phyloP scores from a whole-genome alignment of 2,797 vertebrate genomes.

The Dryobates pubescens region DNA sequence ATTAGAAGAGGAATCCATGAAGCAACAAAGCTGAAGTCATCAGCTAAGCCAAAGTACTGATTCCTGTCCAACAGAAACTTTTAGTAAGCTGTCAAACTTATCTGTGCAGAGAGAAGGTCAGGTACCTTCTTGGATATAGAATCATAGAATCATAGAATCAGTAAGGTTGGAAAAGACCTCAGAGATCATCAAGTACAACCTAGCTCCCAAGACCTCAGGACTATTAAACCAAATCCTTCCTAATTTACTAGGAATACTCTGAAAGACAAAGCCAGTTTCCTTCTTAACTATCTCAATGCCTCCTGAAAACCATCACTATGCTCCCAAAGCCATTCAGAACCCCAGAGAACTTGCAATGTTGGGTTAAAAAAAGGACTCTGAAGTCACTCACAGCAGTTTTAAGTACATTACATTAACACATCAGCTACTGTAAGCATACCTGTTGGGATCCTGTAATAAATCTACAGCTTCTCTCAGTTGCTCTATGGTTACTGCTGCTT shows the following conservation, averaged over 20 bases:
- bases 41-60: background rate
- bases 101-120: background rate
- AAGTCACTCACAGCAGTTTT: background rate
- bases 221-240: background rate
- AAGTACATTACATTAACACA: background rate
- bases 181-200: too few relatives aligned
- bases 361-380: background rate
- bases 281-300: background rate
- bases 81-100: background rate
- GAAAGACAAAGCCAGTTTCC: background rate
- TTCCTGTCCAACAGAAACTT: background rate
- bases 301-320: background rate
- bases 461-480: constrained; percentile 90
- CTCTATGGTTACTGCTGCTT: constrained; percentile 50
- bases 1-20: background rate
- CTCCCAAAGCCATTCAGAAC: background rate
- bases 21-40: constrained; percentile 1
- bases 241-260: background rate
- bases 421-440: constrained; percentile 71
- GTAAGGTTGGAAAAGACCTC: too few relatives aligned
- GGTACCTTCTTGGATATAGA: too few relatives aligned
- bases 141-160: too few relatives aligned
- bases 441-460: constrained; percentile 87
- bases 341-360: background rate
- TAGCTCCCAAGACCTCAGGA: too few relatives aligned